phyloP scores from a whole-genome alignment of 2,797 vertebrate genomes.

The Sternarchorhynchus goeldii region DNA sequence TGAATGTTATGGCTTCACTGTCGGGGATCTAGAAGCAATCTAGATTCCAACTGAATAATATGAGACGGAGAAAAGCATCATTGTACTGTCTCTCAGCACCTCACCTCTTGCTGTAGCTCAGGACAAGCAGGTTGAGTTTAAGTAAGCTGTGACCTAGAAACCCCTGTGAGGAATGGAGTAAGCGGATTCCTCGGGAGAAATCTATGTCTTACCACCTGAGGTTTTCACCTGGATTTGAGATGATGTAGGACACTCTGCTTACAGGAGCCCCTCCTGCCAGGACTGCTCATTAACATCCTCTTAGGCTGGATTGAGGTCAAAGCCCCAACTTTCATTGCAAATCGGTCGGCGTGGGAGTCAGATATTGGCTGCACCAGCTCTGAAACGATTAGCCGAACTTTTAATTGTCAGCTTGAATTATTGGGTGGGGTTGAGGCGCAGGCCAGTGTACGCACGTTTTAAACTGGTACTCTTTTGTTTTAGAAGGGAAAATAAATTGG shows the following conservation, averaged over 20 bases:
- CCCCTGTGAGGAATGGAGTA: slow-evolving; percentile 59
- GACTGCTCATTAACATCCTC: not conserved
- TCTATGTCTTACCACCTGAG: slow-evolving; percentile 67
- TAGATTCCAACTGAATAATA: slow-evolving; percentile 4
- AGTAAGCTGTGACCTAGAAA: slow-evolving; percentile 63
- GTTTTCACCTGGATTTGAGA: slow-evolving; percentile 59
- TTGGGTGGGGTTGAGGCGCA: not conserved
- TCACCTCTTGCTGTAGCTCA: slow-evolving; percentile 1
- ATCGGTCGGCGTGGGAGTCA: not conserved
- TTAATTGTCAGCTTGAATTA: not conserved
- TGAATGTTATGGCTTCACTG: not conserved
- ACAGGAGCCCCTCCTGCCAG: slow-evolving; percentile 47
- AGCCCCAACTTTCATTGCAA: not conserved
- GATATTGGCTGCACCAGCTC: slow-evolving; percentile 1
- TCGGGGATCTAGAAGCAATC: not conserved
- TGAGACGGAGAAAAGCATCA: not conserved
- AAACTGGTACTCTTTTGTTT: slow-evolving; percentile 18
- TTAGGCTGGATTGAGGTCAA: not conserved
- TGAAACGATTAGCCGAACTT: not conserved
- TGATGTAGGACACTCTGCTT: slow-evolving; percentile 50
- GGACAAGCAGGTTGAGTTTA: slow-evolving; percentile 45
- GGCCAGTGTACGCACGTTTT: not conserved
- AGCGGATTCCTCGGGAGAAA: slow-evolving; percentile 68
- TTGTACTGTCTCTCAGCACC: slow-evolving; percentile 5
- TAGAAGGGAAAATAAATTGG: not conserved